Percentiles rank a stretch among this genome's conserved stretches.
Conservation (phyloP, 2,113 vertebrate genomes). For the Erythrolamprus reginae region DNA sequence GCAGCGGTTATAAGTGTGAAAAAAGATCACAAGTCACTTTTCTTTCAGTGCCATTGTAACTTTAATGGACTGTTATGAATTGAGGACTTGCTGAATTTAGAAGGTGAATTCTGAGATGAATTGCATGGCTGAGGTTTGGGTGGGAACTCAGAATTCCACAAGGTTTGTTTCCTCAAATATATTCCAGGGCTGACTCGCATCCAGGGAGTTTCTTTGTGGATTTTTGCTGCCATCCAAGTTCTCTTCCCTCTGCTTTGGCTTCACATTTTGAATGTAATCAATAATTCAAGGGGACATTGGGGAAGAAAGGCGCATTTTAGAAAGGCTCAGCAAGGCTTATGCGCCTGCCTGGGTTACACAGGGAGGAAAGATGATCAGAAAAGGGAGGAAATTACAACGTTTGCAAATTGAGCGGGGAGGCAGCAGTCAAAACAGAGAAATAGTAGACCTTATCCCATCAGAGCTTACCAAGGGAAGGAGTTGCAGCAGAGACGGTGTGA, state of each 20-base stretch:
- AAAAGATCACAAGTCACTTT: background rate
- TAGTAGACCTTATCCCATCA: background rate
- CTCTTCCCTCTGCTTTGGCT: background rate
- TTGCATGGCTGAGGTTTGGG: accelerated
- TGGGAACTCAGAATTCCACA: background rate
- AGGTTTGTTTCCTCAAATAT: background rate
- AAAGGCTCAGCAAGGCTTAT: background rate
- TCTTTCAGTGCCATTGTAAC: background rate
- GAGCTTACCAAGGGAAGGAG: background rate
- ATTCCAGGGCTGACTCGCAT: background rate
- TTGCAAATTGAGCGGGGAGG: background rate
- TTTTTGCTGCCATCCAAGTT: background rate
- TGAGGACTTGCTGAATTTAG: too few relatives aligned
- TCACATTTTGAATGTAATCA: background rate
- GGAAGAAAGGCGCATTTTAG: background rate
- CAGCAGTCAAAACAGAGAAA: background rate
- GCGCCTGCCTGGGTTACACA: background rate
- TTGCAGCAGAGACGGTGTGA: too few relatives aligned
- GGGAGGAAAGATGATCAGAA: background rate
- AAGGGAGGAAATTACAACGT: background rate
- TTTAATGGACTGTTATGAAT: too few relatives aligned
- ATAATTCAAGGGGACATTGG: background rate
- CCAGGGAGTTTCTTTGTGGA: background rate
- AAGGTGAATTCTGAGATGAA: background rate
- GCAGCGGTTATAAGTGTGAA: background rate